Evolutionary conservation across 1,140 invertebrate species (phyloP).

Genomic region (Phenacoccus solenopsis): DNA sequence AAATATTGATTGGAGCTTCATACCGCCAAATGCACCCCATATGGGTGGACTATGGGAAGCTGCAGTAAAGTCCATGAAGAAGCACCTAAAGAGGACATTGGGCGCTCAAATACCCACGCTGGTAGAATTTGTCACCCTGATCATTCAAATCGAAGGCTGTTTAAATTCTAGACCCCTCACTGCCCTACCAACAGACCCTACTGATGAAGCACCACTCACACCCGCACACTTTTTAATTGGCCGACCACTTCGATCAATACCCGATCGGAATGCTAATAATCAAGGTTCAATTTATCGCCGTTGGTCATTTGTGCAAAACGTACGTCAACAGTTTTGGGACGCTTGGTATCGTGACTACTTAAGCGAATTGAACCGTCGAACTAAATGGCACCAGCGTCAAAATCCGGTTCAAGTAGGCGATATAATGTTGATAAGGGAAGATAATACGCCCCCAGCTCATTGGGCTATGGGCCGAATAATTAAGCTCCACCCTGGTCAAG

Average conservation of each 20-base stretch:
- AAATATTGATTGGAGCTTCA: slow-evolving; percentile 29
- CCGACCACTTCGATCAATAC: slow-evolving; percentile 24
- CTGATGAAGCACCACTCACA: slow-evolving; percentile 30
- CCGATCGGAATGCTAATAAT: neutral
- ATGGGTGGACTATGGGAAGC: slow-evolving; percentile 30
- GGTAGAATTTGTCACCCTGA: slow-evolving; percentile 18
- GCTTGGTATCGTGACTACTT: neutral
- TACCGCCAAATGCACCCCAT: slow-evolving; percentile 28
- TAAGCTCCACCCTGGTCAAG: neutral
- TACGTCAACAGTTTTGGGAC: neutral
- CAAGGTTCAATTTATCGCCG: neutral
- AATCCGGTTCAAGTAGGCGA: neutral
- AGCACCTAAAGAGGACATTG: slow-evolving; percentile 24
- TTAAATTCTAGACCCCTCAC: slow-evolving; percentile 31
- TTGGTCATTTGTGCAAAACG: neutral
- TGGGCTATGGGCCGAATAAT: neutral
- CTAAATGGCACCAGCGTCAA: neutral
- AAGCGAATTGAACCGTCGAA: neutral
- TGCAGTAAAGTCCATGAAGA: slow-evolving; percentile 29
- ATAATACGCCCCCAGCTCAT: neutral
- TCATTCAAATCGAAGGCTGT: slow-evolving; percentile 17
- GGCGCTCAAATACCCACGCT: neutral
- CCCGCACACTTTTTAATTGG: slow-evolving; percentile 35
- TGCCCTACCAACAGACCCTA: slow-evolving; percentile 27
- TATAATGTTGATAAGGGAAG: neutral